Evolutionary conservation across 92 coral and sea anemone species (phyloP).

Genomic region (Palythoa heliodiscus): DNA sequence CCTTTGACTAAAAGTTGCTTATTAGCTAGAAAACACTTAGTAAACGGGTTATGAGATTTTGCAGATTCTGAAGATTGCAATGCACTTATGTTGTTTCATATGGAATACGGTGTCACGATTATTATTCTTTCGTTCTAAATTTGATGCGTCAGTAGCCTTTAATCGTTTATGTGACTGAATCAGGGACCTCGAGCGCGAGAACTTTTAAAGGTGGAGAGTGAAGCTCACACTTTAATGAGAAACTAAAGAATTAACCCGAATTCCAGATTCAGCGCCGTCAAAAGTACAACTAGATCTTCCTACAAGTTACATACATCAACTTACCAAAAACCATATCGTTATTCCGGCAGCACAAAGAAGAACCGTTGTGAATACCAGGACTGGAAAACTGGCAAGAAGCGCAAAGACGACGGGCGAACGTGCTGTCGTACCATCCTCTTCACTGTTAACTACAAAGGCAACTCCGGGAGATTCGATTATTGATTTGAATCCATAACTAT

Average conservation of each 20-base stretch:
- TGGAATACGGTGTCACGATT: too few relatives aligned
- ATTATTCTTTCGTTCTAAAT: too few relatives aligned
- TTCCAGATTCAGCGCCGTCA: neutral
- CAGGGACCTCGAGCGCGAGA: too few relatives aligned
- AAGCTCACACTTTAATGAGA: too few relatives aligned
- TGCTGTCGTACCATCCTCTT: slow-evolving; percentile 8
- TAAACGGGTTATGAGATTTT: too few relatives aligned
- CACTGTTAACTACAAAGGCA: slow-evolving; percentile 56
- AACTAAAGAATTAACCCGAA: neutral
- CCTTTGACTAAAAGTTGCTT: neutral
- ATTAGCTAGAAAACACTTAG: too few relatives aligned
- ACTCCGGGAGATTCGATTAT: slow-evolving; percentile 69
- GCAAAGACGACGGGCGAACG: slow-evolving; percentile 34
- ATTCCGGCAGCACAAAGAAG: slow-evolving; percentile 61
- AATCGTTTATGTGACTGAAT: too few relatives aligned
- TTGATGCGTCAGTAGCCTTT: too few relatives aligned
- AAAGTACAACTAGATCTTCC: neutral
- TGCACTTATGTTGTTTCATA: too few relatives aligned
- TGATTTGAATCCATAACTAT: slow-evolving; percentile 61
- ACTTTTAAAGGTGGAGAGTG: too few relatives aligned
- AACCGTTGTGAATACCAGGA: slow-evolving; percentile 33
- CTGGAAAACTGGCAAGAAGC: slow-evolving; percentile 37
- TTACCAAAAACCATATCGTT: slow-evolving; percentile 58
- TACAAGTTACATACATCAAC: neutral
- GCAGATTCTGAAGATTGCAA: too few relatives aligned